A percentile compares a stretch with the other conserved stretches of the same genome.
phyloP scores from a whole-genome alignment of 2,888 invertebrate genomes.

The Acronicta alni region DNA sequence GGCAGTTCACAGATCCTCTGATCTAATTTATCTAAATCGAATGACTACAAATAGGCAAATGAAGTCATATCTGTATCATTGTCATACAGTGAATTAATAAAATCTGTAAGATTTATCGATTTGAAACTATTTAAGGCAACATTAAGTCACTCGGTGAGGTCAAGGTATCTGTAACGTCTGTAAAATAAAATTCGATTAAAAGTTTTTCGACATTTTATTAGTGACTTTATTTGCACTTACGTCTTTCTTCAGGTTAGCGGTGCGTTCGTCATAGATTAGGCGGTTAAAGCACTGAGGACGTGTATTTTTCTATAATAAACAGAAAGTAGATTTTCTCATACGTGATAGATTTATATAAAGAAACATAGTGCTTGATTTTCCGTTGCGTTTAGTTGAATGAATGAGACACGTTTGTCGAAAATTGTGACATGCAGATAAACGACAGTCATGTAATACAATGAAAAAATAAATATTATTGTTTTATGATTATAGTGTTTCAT shows the following conservation, averaged over 20 bases:
- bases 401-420: constrained; percentile 57
- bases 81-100: too few relatives aligned
- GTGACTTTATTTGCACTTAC: constrained; percentile 20
- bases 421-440: constrained; percentile 62
- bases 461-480: constrained; percentile 78
- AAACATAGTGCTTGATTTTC: constrained; percentile 76
- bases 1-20: background rate
- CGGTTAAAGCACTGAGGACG: constrained; percentile 86
- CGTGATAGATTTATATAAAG: constrained; percentile 62
- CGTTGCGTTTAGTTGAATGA: constrained; percentile 73
- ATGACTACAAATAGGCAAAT: too few relatives aligned
- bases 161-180: too few relatives aligned
- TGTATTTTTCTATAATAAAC: constrained; percentile 86
- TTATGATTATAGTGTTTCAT: constrained; percentile 65
- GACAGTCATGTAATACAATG: constrained; percentile 70
- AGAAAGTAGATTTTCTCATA: constrained; percentile 75
- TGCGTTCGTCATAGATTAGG: constrained; percentile 68
- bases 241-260: constrained; percentile 48
- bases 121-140: too few relatives aligned
- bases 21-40: background rate
- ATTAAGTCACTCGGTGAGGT: too few relatives aligned
- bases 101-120: too few relatives aligned
- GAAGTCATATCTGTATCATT: too few relatives aligned
- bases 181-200: too few relatives aligned
- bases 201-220: background rate